phyloP scores from a whole-genome alignment of 2,797 vertebrate species.

The Coreius guichenoti region DNA sequence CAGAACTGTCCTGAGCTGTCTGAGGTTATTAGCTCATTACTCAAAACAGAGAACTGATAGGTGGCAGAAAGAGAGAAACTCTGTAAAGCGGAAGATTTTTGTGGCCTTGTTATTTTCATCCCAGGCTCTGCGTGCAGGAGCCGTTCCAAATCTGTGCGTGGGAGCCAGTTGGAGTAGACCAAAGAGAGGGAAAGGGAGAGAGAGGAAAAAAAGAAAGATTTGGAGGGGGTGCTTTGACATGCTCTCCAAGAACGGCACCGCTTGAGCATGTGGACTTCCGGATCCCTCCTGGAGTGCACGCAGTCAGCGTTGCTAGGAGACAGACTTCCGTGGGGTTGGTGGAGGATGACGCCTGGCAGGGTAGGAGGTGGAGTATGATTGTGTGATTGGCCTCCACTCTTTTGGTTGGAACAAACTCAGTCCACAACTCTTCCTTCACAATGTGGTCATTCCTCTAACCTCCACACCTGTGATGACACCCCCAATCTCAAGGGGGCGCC shows the following conservation, averaged over 20 bases:
- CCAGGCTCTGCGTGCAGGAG: conserved; percentile 68
- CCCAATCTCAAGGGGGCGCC: conserved; percentile 72
- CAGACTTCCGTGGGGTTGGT: conserved; percentile 73
- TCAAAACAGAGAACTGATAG: conserved; percentile 49
- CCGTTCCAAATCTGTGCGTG: conserved; percentile 74
- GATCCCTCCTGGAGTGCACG: conserved; percentile 82
- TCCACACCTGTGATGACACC: conserved; percentile 39
- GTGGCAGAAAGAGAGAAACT: conserved; percentile 56
- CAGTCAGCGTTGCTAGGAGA: conserved; percentile 81
- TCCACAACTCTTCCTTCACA: conserved; percentile 24
- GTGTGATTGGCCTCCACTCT: conserved; percentile 61
- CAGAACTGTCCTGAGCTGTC: conserved; percentile 36
- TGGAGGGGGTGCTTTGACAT: conserved; percentile 71
- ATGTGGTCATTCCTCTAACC: conserved; percentile 6
- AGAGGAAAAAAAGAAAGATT: conserved; percentile 63
- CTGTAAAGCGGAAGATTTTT: conserved; percentile 61
- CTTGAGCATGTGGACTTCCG: conserved; percentile 81
- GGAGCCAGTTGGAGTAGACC: conserved; percentile 73
- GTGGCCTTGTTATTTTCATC: conserved; percentile 74
- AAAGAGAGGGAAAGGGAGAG: conserved; percentile 59
- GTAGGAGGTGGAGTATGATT: conserved; percentile 69
- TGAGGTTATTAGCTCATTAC: conserved; percentile 51
- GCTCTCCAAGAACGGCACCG: conserved; percentile 80
- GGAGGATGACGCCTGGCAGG: conserved; percentile 69
- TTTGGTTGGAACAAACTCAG: conserved; percentile 63